Conservation (phyloP, 2,888 invertebrate genomes). For the Eutolmus rufibarbis region DNA sequence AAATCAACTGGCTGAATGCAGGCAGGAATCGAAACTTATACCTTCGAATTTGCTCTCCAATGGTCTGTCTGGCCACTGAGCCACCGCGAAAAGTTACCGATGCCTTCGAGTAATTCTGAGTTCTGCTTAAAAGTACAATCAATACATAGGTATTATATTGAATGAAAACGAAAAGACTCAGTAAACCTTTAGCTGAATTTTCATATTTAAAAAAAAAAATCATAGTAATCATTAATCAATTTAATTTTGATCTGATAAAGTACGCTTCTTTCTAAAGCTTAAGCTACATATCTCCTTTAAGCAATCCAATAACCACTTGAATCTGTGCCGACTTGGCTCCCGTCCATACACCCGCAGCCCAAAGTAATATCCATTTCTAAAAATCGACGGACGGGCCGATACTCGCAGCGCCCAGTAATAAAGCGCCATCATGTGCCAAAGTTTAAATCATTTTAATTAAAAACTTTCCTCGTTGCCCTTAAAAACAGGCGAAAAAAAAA, state of each 20-base stretch:
- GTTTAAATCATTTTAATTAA: constrained; percentile 57
- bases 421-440: constrained; percentile 6
- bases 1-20: no score
- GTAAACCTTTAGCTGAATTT: no score
- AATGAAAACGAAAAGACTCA: no score
- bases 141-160: no score
- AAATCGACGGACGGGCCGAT: neutral
- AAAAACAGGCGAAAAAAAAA: neutral
- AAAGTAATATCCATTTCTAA: neutral
- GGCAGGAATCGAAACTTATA: no score
- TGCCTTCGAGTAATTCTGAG: no score
- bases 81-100: no score
- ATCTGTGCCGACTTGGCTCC: neutral
- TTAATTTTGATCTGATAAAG: neutral
- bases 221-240: neutral
- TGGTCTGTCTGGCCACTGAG: no score
- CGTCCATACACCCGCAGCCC: neutral
- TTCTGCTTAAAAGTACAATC: no score
- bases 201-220: no score
- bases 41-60: no score
- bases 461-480: constrained; percentile 63
- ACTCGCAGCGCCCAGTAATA: neutral
- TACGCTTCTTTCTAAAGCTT: neutral
- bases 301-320: neutral
- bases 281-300: neutral